These are phyloP conservation scores for Pocota personata DNA, from an alignment of 2,888 invertebrate genomes.

Conservation along the genomic window DNA sequence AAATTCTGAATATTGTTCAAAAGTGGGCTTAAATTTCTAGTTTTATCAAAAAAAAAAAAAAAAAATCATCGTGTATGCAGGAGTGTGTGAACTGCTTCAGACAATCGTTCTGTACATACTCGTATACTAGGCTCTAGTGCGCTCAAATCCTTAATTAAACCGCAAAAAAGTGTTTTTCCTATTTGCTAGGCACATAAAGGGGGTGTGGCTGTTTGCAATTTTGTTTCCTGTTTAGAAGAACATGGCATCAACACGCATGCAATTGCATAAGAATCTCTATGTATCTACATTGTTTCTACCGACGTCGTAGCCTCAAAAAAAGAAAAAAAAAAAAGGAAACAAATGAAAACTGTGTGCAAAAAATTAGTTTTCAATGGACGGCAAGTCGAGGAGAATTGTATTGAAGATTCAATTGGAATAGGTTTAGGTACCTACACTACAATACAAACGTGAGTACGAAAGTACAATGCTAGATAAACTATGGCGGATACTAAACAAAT, in stretches of 20 bases:
- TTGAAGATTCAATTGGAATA: constrained; percentile 60
- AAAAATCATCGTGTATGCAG: constrained; percentile 21
- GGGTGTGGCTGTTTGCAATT: constrained; percentile 73
- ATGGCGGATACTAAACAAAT: constrained; percentile 25
- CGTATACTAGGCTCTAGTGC: constrained; percentile 41
- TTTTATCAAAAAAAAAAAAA: background rate
- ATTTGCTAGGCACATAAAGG: constrained; percentile 71
- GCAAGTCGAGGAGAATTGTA: constrained; percentile 12
- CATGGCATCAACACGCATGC: constrained; percentile 71
- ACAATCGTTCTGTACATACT: constrained; percentile 50
- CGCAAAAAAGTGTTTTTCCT: constrained; percentile 67
- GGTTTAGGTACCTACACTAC: background rate
- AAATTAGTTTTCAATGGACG: constrained; percentile 64
- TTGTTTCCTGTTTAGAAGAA: constrained; percentile 71
- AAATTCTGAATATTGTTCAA: constrained; percentile 62
- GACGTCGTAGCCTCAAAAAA: constrained; percentile 5
- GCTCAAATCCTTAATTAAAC: constrained; percentile 73
- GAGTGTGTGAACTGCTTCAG: constrained; percentile 68
- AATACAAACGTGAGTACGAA: too few relatives aligned
- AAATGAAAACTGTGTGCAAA: constrained; percentile 59
- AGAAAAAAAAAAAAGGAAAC: constrained; percentile 25
- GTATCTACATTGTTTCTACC: constrained; percentile 40
- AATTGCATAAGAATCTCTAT: constrained; percentile 64
- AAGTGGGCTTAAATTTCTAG: constrained; percentile 48
- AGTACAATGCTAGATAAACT: constrained; percentile 1